Percentiles rank a stretch among this genome's conserved stretches.
Conservation (phyloP, 1,140 invertebrate genomes). For the Aphaenogaster floridana region DNA sequence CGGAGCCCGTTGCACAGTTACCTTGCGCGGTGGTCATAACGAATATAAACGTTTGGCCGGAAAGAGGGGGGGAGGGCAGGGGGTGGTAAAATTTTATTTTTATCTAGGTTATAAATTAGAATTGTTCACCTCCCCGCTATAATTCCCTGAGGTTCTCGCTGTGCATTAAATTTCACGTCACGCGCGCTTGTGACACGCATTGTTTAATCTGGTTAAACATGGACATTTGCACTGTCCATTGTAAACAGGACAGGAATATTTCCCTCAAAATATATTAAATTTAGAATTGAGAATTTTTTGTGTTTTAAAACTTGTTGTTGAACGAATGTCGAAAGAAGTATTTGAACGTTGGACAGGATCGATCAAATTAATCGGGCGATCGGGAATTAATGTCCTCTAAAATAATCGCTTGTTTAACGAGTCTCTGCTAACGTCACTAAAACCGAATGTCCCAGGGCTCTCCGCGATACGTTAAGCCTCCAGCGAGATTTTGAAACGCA, state of each 20-base stretch:
- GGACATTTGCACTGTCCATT: slow-evolving; percentile 36
- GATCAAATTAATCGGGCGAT: background rate
- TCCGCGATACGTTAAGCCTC: background rate
- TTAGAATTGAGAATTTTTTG: background rate
- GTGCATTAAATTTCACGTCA: slow-evolving; percentile 40
- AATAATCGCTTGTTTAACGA: background rate
- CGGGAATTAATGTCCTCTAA: background rate
- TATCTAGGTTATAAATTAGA: slow-evolving; percentile 52
- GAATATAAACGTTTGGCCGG: slow-evolving; percentile 23
- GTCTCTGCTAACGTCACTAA: background rate
- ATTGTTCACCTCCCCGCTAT: slow-evolving; percentile 26
- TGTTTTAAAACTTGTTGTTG: background rate
- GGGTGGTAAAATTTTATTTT: slow-evolving; percentile 50
- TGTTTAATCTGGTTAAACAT: slow-evolving; percentile 59
- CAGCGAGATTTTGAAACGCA: slow-evolving; percentile 24
- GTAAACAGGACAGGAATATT: slow-evolving; percentile 6
- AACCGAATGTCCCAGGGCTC: slow-evolving; percentile 15
- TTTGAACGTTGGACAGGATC: background rate
- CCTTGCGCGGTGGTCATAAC: slow-evolving; percentile 5
- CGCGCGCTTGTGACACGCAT: slow-evolving; percentile 4
- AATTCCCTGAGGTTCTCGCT: slow-evolving; percentile 18
- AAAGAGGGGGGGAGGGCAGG: background rate
- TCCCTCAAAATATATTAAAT: slow-evolving; percentile 31
- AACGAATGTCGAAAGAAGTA: background rate
- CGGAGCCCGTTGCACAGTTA: background rate